Evolutionary conservation across 1,140 invertebrate species (phyloP), one percentile per base, ranked within the genome.

Genomic region (Bemisia tabaci): DNA sequence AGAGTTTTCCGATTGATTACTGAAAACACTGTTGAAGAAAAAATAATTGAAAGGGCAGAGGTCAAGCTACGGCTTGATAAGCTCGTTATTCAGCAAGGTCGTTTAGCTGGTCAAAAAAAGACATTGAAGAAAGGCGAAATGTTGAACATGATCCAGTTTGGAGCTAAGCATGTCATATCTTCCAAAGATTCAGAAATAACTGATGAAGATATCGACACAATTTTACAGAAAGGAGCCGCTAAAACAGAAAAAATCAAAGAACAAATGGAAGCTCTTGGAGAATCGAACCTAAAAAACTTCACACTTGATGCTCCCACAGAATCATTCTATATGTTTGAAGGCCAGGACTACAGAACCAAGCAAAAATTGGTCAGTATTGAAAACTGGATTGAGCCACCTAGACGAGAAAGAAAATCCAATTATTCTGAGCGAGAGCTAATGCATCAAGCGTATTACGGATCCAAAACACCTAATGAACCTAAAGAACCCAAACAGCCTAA

Each of bases 401-500:
- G 99, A 78, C 83, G 97, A 72, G 97, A 99, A 77, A 83, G 95
- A 64, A 99, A 98, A 80, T 96, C 97, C 0, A 99, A 99, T 79
- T 99, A 99, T 79, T 95, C 97, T 2, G 96, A 99, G 0, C 96
- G 98, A 78, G 94, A 94, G 0, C 98, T 98, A 79, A 99, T 98
- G 82, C 82, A 94, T 23, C 96, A 98, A 80, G 95, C 95, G 1
- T 79, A 98, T 0, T 81, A 95, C 39, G 94, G 97, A 0, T 94
- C 92, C 17, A 95, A 98, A 69, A 69, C n/a, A 79, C 95, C 95
- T 0, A 97, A 97, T 80, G 94, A 95, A n/a, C 95, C 95, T 0
- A 98, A 97, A 84, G 92, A 96, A 0, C 97, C 97, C 1, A 82
- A 97, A 71, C 97, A 97, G 12, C 97, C 97, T 0, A 98, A 98